A percentile compares a stretch with the other conserved stretches of the same genome.
These are phyloP conservation scores for Drosophila prolongata DNA, from an alignment of 2,888 invertebrate genomes.

Conservation along the genomic window DNA sequence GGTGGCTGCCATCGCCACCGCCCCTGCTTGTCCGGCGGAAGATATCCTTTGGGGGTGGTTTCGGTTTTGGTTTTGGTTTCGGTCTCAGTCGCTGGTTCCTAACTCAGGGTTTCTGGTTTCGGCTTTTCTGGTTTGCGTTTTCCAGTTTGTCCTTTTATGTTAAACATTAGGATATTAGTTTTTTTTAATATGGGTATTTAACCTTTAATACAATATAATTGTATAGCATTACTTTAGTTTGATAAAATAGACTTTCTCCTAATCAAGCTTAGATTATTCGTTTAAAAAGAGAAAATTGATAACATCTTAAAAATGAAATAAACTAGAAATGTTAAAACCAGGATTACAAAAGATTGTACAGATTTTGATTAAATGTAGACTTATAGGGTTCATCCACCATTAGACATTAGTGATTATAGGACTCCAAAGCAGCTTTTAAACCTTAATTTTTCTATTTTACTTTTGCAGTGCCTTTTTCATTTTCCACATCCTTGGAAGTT, in stretches of 20 bases:
- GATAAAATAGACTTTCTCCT: no score
- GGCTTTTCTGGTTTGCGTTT: constrained; percentile 39
- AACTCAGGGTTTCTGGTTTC: constrained; percentile 35
- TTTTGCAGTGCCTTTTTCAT: constrained; percentile 79
- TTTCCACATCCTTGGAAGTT: constrained; percentile 64
- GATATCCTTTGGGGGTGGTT: constrained; percentile 61
- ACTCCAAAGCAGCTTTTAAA: background rate
- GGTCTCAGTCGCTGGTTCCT: constrained; percentile 21
- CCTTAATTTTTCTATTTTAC: background rate
- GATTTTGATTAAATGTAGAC: no score
- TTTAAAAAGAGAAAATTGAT: no score
- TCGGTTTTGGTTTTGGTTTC: constrained; percentile 31
- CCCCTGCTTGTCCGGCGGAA: constrained; percentile 14
- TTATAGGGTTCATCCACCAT: no score
- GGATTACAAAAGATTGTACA: no score
- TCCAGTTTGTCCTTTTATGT: constrained; percentile 16
- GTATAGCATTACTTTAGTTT: no score
- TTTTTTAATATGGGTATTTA: background rate
- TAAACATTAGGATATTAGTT: background rate
- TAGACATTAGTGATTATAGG: no score
- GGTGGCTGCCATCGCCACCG: constrained; percentile 60
- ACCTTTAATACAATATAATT: no score
- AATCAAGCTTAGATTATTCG: no score
- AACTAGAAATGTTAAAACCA: no score
- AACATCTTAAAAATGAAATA: no score